These are phyloP conservation scores for Mythimna albipuncta DNA, from an alignment of 2,888 invertebrate genomes.

Conservation along the genomic window DNA sequence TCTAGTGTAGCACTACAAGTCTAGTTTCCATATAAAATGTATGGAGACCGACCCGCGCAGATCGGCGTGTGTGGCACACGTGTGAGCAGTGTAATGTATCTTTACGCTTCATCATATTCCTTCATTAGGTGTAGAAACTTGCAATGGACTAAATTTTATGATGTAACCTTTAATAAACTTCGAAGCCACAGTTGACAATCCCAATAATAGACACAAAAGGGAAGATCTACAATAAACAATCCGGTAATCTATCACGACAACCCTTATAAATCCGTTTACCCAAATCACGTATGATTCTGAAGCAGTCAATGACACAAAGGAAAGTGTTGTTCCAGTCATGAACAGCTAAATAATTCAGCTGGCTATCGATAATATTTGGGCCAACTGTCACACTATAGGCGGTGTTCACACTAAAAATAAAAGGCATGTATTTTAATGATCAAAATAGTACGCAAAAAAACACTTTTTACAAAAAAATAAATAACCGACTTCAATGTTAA, in stretches of 20 bases:
- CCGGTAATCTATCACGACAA: not conserved
- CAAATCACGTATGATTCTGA: not conserved
- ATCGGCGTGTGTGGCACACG: no score
- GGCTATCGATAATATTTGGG: slow-evolving; percentile 19
- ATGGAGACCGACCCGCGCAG: no score
- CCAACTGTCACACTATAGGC: slow-evolving; percentile 11
- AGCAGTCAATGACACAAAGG: slow-evolving; percentile 16
- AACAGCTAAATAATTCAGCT: slow-evolving; percentile 38
- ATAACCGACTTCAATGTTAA: no score
- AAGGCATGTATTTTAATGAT: not conserved
- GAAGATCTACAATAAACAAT: not conserved
- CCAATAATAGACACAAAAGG: not conserved
- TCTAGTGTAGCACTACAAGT: no score
- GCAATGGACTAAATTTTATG: no score
- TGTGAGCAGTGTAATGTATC: no score
- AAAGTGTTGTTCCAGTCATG: slow-evolving; percentile 1
- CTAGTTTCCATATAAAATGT: no score
- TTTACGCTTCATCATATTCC: no score
- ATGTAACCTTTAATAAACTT: no score
- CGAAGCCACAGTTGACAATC: not conserved
- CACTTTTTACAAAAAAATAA: no score
- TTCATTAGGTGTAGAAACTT: no score
- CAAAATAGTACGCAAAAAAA: no score
- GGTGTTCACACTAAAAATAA: slow-evolving; percentile 6
- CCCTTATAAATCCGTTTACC: not conserved